Conservation (phyloP, 2,113 vertebrate species). For the Ceratotherium simum region DNA sequence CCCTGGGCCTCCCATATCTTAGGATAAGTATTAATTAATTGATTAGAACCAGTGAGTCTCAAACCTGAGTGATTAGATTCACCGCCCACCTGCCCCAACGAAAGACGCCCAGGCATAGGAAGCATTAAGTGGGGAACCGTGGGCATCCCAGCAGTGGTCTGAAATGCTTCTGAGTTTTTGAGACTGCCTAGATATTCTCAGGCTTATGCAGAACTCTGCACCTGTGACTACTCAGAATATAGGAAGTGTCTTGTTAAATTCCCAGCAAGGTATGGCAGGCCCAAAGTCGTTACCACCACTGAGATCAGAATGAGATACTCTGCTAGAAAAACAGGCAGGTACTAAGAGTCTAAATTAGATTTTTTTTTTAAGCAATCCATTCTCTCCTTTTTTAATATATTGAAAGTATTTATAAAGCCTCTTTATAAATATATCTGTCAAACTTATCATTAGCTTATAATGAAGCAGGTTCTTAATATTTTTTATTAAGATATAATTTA, state of each 20-base stretch:
- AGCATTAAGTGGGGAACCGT: background rate
- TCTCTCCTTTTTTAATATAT: background rate
- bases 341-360: background rate
- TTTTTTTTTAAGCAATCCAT: background rate
- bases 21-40: background rate
- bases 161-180: background rate
- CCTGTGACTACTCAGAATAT: background rate
- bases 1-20: background rate
- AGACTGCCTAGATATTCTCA: background rate
- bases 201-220: background rate
- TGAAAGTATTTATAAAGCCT: background rate
- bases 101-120: background rate
- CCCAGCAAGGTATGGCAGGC: background rate
- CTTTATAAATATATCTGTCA: background rate
- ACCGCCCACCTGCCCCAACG: too few relatives aligned
- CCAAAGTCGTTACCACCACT: background rate
- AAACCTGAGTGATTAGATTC: background rate
- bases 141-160: background rate
- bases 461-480: background rate
- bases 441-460: slow-evolving; percentile 24
- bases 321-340: background rate
- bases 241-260: background rate
- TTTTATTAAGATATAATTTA: background rate
- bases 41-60: background rate
- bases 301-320: background rate